Conservation (phyloP, 2,888 invertebrate genomes). For the Eupithecia tripunctaria region DNA sequence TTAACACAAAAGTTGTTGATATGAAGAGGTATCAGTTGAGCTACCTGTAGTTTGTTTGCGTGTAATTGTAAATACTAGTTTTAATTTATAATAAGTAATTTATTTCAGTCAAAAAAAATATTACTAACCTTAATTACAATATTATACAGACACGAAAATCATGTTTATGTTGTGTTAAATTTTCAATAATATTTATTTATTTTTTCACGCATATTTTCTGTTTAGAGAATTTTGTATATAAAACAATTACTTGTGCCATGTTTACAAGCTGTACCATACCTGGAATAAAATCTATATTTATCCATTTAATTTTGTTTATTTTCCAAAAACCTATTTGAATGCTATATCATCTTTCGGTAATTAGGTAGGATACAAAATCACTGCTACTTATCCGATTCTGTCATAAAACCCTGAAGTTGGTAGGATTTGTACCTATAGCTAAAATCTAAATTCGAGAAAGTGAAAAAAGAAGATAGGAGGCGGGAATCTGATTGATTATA, state of each 20-base stretch:
- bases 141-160: background rate
- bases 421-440: background rate
- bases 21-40: no score
- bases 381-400: background rate
- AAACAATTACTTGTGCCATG: background rate
- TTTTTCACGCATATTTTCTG: background rate
- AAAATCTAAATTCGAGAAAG: background rate
- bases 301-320: background rate
- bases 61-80: no score
- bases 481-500: conserved; percentile 36
- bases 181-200: no score
- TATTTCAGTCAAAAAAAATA: no score
- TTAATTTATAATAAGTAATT: no score
- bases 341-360: background rate
- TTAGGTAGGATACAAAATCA: background rate
- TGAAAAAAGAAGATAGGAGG: background rate
- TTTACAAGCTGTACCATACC: background rate
- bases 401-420: background rate
- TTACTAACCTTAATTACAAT: no score
- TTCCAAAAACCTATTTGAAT: background rate
- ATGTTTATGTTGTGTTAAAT: no score
- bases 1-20: no score
- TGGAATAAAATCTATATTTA: background rate
- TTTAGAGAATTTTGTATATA: background rate
- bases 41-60: no score